Evolutionary conservation across 2,113 vertebrate genomes (phyloP), one percentile per base, ranked within the genome.

Genomic region (Dromas ardeola): DNA sequence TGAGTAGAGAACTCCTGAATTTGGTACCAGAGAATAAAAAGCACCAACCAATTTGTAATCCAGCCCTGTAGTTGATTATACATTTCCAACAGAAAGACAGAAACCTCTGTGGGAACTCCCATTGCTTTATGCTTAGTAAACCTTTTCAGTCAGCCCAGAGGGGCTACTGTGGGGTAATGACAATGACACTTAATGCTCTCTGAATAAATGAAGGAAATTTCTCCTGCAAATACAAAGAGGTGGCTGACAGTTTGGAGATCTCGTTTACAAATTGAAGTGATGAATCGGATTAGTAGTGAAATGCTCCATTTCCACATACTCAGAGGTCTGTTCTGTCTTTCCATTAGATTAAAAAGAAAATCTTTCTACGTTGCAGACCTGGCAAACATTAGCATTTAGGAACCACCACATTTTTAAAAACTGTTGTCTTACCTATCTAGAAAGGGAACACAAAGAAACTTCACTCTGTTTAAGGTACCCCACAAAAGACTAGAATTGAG

Each of bases 331-430:
- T 98, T 98, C 97, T 98, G 98, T 98, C 98, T 98, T 98, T 98
- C 97, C 89, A 61, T 98, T 96, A 95, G 96, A 97, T 84, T 92
- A 93, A 96, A 81, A 96, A 97, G 97, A 95, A 95, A 94, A 88
- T 94, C 95, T 93, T 96, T 95, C 92, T 96, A 97, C 17, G 2
- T 87, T 93, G 96, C 95, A 98, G 94, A 98, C 83, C 93, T 96
- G 95, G 91, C 84, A 98, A 98, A 98, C 98, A 98, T 98, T 98
- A 98, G 98, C 98, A 98, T 98, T 98, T 98, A 97, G 86, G 90
- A 98, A 96, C 91, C 97, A 97, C 94, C 90, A 93, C 74, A 97
- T 92, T 89, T 92, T 96, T 73, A 96, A 95, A 82, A 95, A 94
- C 82, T 93, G 92, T 77, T 95, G 86, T 91, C 96, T 97, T 97